Conservation (phyloP, 2,888 invertebrate genomes). For the Polymixis lichenea region DNA sequence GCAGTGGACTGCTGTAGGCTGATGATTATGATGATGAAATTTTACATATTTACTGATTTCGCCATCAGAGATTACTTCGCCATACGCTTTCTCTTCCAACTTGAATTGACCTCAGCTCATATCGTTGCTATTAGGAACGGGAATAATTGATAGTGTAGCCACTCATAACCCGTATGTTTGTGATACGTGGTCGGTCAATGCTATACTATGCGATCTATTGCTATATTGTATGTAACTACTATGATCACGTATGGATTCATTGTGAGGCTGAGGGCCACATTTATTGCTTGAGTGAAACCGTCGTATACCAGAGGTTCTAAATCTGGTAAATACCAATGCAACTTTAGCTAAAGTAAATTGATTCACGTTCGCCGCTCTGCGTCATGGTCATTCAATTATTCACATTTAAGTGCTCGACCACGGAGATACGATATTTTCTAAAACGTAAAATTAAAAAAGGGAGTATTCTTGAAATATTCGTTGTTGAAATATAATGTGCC, state of each 20-base stretch:
- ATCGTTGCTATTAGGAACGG: slow-evolving; percentile 60
- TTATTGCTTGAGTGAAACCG: background rate
- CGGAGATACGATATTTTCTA: background rate
- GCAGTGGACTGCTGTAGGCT: too few species aligned
- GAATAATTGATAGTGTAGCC: slow-evolving; percentile 67
- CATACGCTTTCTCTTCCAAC: slow-evolving; percentile 51
- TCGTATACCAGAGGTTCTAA: background rate
- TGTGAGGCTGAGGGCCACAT: background rate
- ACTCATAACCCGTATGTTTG: slow-evolving; percentile 49
- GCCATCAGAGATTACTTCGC: background rate
- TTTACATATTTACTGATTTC: background rate
- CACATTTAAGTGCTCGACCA: background rate
- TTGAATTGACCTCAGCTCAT: slow-evolving; percentile 52
- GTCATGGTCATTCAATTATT: too few species aligned
- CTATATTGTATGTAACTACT: slow-evolving; percentile 15
- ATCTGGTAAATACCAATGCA: background rate
- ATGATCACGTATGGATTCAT: background rate
- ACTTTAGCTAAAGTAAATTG: background rate
- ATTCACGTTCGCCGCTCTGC: background rate
- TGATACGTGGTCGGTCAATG: slow-evolving; percentile 44
- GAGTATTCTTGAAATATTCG: too few species aligned
- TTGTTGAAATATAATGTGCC: too few species aligned
- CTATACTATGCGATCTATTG: slow-evolving; percentile 15
- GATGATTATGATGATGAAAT: too few species aligned
- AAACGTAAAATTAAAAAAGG: too few species aligned